Evolutionary conservation across 2,113 vertebrate genomes (phyloP).

Genomic region (Bos indicus): DNA sequence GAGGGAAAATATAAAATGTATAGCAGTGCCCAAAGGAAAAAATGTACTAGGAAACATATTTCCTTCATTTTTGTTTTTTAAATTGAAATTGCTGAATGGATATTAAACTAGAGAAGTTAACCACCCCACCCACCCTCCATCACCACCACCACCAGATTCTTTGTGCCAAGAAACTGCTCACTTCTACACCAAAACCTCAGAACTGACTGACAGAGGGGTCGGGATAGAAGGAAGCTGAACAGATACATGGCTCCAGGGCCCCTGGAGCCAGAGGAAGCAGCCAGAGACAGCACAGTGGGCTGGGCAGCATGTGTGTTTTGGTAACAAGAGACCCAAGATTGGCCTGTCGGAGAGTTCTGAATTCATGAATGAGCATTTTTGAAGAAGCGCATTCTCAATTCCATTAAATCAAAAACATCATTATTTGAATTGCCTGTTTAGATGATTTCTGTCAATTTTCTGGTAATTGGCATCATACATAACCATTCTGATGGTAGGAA

Average conservation of each 20-base stretch:
- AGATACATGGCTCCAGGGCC: not conserved
- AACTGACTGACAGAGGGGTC: not conserved
- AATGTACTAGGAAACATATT: conserved; percentile 68
- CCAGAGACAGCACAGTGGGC: not conserved
- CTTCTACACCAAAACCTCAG: not conserved
- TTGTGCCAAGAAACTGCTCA: not conserved
- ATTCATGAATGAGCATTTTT: not conserved
- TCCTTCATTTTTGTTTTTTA: conserved; percentile 45
- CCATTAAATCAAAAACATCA: not conserved
- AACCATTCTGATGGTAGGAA: not conserved
- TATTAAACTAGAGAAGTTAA: conserved; percentile 3
- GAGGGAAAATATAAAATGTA: not conserved
- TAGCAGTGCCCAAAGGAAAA: conserved; percentile 52
- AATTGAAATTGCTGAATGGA: conserved; percentile 22
- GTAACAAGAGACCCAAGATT: not conserved
- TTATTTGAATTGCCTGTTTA: not conserved
- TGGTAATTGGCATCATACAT: not conserved
- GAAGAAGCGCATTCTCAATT: not conserved
- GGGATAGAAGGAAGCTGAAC: not conserved
- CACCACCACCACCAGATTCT: not conserved
- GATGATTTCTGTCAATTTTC: not conserved
- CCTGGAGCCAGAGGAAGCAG: not conserved
- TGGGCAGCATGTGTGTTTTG: no score
- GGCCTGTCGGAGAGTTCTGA: not conserved
- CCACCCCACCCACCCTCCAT: not conserved